A percentile compares a stretch with the other conserved stretches of the same genome.
Conservation (phyloP, 2,113 vertebrate species). For the Amphilophus citrinellus region DNA sequence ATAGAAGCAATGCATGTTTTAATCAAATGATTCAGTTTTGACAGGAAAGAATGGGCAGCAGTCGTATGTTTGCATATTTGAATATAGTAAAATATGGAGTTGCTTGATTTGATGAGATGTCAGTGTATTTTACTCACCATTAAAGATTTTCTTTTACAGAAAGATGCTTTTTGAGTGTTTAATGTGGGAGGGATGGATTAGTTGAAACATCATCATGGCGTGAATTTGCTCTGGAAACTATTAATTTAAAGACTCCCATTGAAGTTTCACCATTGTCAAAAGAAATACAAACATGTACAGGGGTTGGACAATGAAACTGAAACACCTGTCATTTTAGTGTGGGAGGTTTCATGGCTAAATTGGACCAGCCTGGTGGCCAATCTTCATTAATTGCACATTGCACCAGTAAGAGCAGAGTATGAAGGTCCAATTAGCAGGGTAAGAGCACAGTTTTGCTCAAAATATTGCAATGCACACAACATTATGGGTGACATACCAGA, state of each 20-base stretch:
- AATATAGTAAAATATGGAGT: conserved; percentile 5
- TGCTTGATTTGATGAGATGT: conserved; percentile 37
- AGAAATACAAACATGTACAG: too few species aligned
- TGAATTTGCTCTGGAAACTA: neutral
- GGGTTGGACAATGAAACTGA: too few species aligned
- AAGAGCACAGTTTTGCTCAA: too few species aligned
- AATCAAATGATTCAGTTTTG: conserved; percentile 14
- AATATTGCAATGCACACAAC: too few species aligned
- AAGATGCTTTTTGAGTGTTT: neutral
- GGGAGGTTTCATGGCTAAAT: too few species aligned
- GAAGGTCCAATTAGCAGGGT: too few species aligned
- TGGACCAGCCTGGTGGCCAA: too few species aligned
- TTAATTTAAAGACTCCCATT: neutral
- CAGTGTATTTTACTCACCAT: conserved; percentile 27
- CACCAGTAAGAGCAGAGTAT: too few species aligned
- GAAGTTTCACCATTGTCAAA: too few species aligned
- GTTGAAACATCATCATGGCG: neutral
- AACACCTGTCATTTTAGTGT: too few species aligned
- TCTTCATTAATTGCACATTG: too few species aligned
- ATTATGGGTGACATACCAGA: too few species aligned
- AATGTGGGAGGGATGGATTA: neutral
- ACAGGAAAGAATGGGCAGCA: neutral
- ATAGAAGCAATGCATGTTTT: conserved; percentile 31
- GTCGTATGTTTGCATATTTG: conserved; percentile 24
- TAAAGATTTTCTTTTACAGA: conserved; percentile 28